Conservation (phyloP, 2,113 vertebrate genomes). For the Rhinopithecus roxellana region DNA sequence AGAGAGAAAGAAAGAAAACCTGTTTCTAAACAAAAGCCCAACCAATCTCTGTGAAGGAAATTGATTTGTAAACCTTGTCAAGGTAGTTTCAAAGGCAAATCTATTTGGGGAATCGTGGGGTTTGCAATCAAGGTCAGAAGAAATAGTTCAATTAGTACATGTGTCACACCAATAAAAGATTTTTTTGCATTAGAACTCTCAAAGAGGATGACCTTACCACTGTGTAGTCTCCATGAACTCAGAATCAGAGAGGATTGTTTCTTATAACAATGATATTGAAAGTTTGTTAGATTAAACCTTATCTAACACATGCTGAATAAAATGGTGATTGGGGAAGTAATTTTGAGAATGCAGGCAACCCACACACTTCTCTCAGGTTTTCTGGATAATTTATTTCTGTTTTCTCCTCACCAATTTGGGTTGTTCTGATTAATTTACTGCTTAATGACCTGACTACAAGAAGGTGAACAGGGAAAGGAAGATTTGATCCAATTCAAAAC, state of each 20-base stretch:
- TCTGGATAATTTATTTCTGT: conserved; percentile 45
- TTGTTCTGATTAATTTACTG: conserved; percentile 60
- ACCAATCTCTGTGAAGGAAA: conserved; percentile 68
- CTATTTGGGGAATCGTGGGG: conserved; percentile 60
- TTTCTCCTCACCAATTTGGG: not conserved
- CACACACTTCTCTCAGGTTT: not conserved
- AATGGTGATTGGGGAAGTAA: not conserved
- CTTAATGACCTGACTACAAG: conserved; percentile 25
- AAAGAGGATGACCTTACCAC: fast-evolving
- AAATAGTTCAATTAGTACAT: conserved; percentile 69
- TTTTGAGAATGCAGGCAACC: not conserved
- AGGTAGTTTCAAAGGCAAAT: conserved; percentile 71
- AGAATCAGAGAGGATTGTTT: not conserved
- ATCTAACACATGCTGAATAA: not conserved
- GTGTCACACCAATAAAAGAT: not conserved
- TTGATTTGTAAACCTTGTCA: conserved; percentile 73
- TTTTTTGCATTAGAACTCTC: not conserved
- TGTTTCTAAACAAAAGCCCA: conserved; percentile 53
- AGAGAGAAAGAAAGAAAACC: conserved; percentile 19
- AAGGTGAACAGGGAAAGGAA: conserved; percentile 32
- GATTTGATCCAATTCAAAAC: conserved; percentile 17
- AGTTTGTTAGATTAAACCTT: not conserved
- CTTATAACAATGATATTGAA: not conserved
- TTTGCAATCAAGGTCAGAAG: conserved; percentile 71
- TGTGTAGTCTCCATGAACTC: not conserved